A percentile compares a stretch with the other conserved stretches of the same genome.
Evolutionary conservation across 1,140 invertebrate species (phyloP).

Genomic region (Chionoecetes opilio): DNA sequence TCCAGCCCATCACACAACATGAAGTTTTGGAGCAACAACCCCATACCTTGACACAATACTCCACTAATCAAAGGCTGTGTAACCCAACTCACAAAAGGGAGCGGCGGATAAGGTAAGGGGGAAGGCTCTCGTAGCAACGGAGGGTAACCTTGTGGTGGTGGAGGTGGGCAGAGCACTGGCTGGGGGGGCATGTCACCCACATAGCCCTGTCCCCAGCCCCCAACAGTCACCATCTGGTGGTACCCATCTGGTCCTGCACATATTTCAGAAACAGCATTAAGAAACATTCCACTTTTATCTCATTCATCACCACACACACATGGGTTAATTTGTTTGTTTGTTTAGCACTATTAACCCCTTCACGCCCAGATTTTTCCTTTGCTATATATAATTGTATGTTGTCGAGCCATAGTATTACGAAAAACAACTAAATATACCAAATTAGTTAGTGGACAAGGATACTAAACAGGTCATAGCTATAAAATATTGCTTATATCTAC

Average conservation of each 20-base stretch:
- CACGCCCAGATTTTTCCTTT: no score
- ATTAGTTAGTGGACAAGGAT: no score
- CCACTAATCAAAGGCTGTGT: neutral
- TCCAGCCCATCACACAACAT: no score
- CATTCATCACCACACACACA: neutral
- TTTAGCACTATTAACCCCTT: no score
- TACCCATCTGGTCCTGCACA: conserved; percentile 43
- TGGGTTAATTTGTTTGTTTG: no score
- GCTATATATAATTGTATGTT: no score
- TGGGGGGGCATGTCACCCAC: conserved; percentile 47
- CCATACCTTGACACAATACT: neutral
- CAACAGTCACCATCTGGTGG: conserved; percentile 51
- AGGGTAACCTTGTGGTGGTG: conserved; percentile 34
- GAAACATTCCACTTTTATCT: neutral
- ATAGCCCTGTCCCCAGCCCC: conserved; percentile 52
- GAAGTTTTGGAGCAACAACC: neutral
- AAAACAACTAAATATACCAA: no score
- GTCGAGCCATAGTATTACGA: no score
- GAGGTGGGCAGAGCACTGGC: conserved; percentile 45
- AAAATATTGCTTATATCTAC: no score
- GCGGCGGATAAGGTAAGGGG: conserved; percentile 37
- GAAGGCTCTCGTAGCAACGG: conserved; percentile 44
- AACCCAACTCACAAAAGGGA: conserved; percentile 46
- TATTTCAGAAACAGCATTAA: neutral
- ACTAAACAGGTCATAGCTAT: no score